These are phyloP conservation scores for Tromatobia lineatoria DNA, from an alignment of 2,888 invertebrate species.

Conservation along the genomic window DNA sequence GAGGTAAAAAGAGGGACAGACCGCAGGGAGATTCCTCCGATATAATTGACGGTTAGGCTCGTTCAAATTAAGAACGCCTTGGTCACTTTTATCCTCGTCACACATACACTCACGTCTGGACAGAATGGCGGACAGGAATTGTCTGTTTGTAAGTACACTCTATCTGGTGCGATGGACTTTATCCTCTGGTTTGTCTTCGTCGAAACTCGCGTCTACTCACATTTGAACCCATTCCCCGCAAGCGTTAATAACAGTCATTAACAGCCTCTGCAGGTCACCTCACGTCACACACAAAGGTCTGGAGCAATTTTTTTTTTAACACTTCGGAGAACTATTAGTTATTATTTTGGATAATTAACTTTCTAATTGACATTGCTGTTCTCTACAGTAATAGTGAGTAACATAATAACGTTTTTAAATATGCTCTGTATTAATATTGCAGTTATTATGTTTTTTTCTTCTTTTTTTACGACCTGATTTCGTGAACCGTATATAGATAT, in stretches of 20 bases:
- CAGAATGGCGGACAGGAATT: neutral
- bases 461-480: constrained; percentile 24
- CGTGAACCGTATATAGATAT: neutral
- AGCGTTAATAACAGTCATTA: constrained; percentile 61
- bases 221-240: constrained; percentile 17
- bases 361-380: constrained; percentile 36
- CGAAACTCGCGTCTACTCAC: constrained; percentile 29
- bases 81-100: constrained; percentile 23
- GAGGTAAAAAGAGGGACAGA: neutral
- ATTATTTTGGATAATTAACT: constrained; percentile 44
- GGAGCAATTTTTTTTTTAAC: constrained; percentile 45
- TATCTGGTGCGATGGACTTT: constrained; percentile 17
- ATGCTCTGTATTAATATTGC: neutral
- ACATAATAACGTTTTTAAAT: constrained; percentile 26
- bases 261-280: constrained; percentile 39
- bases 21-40: constrained; percentile 42
- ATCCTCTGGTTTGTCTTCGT: constrained; percentile 41
- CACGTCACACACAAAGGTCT: constrained; percentile 40
- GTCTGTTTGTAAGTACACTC: constrained; percentile 9
- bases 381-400: neutral
- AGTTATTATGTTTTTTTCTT: constrained; percentile 24
- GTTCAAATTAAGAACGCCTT: constrained; percentile 60
- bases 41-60: constrained; percentile 65
- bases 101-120: neutral
- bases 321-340: constrained; percentile 27